Conservation (phyloP, 2,113 vertebrate species). For the Ciconia stormi region DNA sequence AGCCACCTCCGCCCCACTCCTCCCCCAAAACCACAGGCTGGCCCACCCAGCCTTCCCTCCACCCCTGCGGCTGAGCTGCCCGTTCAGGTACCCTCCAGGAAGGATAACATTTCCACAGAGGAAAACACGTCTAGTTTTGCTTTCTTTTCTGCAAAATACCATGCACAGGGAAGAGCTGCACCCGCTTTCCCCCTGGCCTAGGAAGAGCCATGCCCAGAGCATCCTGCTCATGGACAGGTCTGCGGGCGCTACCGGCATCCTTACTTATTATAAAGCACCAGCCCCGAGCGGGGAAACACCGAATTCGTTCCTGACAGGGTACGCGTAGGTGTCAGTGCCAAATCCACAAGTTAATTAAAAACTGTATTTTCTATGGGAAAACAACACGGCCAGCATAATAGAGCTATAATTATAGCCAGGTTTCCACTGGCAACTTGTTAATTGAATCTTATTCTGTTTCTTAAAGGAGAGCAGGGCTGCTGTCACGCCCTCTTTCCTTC, state of each 20-base stretch:
- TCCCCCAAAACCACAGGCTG: neutral
- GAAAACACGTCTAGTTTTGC: neutral
- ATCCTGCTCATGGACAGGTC: neutral
- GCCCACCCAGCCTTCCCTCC: neutral
- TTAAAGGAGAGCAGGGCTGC: conserved; percentile 30
- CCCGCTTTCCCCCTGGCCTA: neutral
- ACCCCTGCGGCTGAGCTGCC: accelerated
- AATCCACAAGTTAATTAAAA: conserved; percentile 66
- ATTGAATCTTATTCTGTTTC: conserved; percentile 54
- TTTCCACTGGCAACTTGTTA: conserved; percentile 65
- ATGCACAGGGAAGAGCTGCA: neutral
- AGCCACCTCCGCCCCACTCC: neutral
- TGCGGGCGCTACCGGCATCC: neutral
- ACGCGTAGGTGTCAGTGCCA: neutral
- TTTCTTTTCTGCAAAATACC: neutral
- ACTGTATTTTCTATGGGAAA: conserved; percentile 49
- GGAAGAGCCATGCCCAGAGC: neutral
- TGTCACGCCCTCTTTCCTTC: conserved; percentile 27
- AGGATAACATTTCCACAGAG: neutral
- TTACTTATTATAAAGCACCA: neutral
- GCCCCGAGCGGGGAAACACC: neutral
- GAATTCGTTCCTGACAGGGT: neutral
- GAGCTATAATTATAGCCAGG: conserved; percentile 60
- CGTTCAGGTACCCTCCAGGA: neutral
- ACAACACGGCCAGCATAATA: conserved; percentile 45